phyloP scores from a whole-genome alignment of 2,888 invertebrate species.

The Drosophila diplacantha region DNA sequence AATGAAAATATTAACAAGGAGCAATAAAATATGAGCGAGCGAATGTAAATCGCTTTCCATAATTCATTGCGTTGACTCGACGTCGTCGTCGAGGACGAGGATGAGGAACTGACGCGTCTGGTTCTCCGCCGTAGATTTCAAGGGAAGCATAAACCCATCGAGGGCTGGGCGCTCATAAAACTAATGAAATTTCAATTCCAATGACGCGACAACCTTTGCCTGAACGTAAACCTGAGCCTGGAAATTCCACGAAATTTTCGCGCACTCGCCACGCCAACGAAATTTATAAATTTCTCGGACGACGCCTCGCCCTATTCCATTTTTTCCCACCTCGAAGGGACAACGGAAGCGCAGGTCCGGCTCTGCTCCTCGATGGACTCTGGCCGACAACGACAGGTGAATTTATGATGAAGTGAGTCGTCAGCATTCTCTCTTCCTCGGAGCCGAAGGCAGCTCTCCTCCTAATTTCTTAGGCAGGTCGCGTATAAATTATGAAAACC shows the following conservation, averaged over 20 bases:
- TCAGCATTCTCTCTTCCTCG: conserved; percentile 48
- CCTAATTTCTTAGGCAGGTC: conserved; percentile 57
- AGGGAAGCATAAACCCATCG: conserved; percentile 54
- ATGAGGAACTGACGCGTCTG: conserved; percentile 5
- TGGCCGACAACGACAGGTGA: conserved; percentile 67
- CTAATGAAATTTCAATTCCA: conserved; percentile 72
- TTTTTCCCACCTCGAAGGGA: conserved; percentile 33
- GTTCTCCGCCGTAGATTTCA: conserved; percentile 41
- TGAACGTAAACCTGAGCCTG: conserved; percentile 7
- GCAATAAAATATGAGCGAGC: conserved; percentile 64
- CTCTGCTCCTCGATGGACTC: conserved; percentile 45
- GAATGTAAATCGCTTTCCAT: conserved; percentile 70
- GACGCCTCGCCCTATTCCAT: conserved; percentile 2
- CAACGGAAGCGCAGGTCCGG: conserved; percentile 66
- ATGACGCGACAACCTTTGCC: conserved; percentile 57
- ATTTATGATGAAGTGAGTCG: conserved; percentile 73
- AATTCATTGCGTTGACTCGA: conserved; percentile 58
- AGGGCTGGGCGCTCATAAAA: conserved; percentile 58
- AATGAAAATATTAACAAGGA: conserved; percentile 66
- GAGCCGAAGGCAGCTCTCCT: conserved; percentile 1
- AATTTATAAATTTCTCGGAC: conserved; percentile 56
- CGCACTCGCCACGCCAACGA: conserved; percentile 59
- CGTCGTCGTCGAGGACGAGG: conserved; percentile 3
- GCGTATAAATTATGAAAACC: conserved; percentile 60
- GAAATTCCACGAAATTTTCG: conserved; percentile 72